phyloP scores from a whole-genome alignment of 2,888 invertebrate species.

The Ischnus inquisitorius region DNA sequence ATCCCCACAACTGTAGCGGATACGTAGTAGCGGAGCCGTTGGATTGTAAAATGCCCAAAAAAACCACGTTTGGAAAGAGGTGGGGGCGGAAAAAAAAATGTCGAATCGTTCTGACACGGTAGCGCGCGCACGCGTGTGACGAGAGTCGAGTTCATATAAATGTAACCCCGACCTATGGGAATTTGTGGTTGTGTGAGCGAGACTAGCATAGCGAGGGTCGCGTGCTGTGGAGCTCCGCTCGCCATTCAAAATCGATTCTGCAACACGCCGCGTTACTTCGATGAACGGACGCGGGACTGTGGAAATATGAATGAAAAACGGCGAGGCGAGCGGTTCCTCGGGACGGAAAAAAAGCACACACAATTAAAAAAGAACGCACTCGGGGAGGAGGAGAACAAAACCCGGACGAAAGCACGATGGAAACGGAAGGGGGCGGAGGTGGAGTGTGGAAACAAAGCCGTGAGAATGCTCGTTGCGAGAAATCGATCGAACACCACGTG shows the following conservation, averaged over 20 bases:
- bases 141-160: conserved; percentile 69
- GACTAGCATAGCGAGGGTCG: conserved; percentile 69
- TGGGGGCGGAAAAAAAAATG: conserved; percentile 25
- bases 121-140: conserved; percentile 48
- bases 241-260: conserved; percentile 81
- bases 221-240: conserved; percentile 62
- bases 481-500: conserved; percentile 84
- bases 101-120: conserved; percentile 41
- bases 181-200: conserved; percentile 67
- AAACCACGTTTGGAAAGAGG: conserved; percentile 51
- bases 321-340: conserved; percentile 79
- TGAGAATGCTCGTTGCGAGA: conserved; percentile 71
- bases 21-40: conserved; percentile 61
- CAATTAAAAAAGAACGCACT: conserved; percentile 50
- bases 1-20: conserved; percentile 43
- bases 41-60: conserved; percentile 73
- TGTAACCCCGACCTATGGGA: conserved; percentile 80
- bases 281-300: conserved; percentile 78
- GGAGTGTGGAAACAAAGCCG: conserved; percentile 77
- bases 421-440: conserved; percentile 51
- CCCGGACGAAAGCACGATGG: conserved; percentile 58
- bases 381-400: conserved; percentile 53
- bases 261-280: conserved; percentile 77
- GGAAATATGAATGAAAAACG: conserved; percentile 84
- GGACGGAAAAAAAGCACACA: conserved; percentile 61